Base-by-base conservation (phyloP, 2,888 invertebrate genomes). In the Colletes collaris region DNA sequence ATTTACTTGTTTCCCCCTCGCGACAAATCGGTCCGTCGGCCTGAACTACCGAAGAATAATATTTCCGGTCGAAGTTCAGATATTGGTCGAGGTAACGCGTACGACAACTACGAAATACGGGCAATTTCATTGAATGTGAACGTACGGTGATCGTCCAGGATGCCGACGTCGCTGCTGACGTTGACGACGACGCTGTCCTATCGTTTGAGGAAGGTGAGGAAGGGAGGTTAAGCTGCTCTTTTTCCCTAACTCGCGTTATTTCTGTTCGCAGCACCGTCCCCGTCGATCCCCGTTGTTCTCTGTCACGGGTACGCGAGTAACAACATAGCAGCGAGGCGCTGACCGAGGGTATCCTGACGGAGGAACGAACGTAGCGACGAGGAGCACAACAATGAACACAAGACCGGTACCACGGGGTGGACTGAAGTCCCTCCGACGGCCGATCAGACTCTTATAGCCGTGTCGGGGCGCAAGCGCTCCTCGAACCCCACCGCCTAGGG, bases 351-450 rank as follows among this genome's bases (percentile, higher is more conserved):
- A 62, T 35, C 50, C 46, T 27, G 73, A 63, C 55, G 10, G 27
- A 50, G 46, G 40, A 11, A 49, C 46, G 46, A 35, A 16, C 44
- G 27, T 49, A 56, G 55, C 46, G 46, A 58, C 62, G 50, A 68
- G 49, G 62, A 67, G 77, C 81, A 73, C 82, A 76, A 67, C 65
- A 56, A 70, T 53, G 62, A 62, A 78, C 82, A 78, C 85, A 79
- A 76, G 85, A 79, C 85, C 87, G 85, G 77, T 76, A 88, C 85
- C 84, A 87, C 89, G 90, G 89, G 89, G 87, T 87, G 82, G 87
- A 90, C 90, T 90, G 87, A 84, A 89, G 81, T 81, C 74, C 74
- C 83, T 81, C 79, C 82, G 82, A 85, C 70, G 81, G 81, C 79
- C 76, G 81, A 69, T 74, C 70, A 55, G 77, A 66, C 78, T 86